Evolutionary conservation across 2,113 vertebrate genomes (phyloP), one percentile per base, ranked within the genome.

Genomic region (Myiagra hebetior): DNA sequence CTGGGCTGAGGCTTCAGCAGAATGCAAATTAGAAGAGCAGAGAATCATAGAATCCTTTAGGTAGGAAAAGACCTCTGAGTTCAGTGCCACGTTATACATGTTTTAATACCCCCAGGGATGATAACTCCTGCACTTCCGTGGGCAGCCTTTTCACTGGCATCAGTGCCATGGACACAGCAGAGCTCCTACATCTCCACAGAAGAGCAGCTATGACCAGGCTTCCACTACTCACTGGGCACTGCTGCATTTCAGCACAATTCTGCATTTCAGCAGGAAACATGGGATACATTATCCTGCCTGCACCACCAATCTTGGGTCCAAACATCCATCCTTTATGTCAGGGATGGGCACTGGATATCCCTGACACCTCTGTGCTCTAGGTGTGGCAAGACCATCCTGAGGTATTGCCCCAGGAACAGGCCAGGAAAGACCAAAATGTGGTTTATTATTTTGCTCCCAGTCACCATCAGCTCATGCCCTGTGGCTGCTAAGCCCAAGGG

Each of bases 131-230:
- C 47, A 31, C 1, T 76, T 62, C 31, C 18, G 26, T 49, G 41
- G 79, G 41, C 55, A 90, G 47, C 20, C 17, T 68, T 52, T 62
- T n/a, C 70, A 35, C 39, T 53, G 62, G 24, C 7, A 27, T 56
- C 57, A 7, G 13, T 37, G 49, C 62, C 1, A 1, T 3, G 2
- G 5, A 41, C 6, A 17, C 23, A 31, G 44, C 37, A 22, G 49
- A 35, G 31, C 52, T 88, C 44, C 75, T 41, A 33, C 2, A 2
- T 5, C 12, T 27, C 56, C 28, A 46, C 0, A 0, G 64, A 31
- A 18, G 20, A 52, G 65, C 37, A 37, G 27, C 10, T 3, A 0
- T 17, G 10, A 56, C 37, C 20, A 17, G 22, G 50, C 11, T 41
- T 63, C 35, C 17, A 15, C 6, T n/a, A 44, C 47, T 72, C 31